Base-by-base conservation (phyloP, 2,113 vertebrate genomes). In the Apodemus speciosus region DNA sequence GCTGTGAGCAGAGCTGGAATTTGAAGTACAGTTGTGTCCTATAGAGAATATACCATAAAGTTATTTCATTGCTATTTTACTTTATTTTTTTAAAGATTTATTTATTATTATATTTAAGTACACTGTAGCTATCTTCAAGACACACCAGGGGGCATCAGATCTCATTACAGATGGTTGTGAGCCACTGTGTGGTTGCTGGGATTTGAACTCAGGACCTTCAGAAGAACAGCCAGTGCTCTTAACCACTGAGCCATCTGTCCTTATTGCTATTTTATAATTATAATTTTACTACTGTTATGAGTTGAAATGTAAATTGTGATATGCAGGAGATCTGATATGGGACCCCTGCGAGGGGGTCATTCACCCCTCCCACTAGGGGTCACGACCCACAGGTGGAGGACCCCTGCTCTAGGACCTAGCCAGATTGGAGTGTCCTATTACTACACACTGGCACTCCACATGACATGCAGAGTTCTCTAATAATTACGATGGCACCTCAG, bases 401-500 rank as follows among this genome's bases (percentile, higher is more conserved):
- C 11, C n/a, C 15, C 23, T 43, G 53, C 79, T 83, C 40, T 43
- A 60, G 56, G 80, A 30, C 27, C 40, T 49, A 35, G 16, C 1
- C 11, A 46, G 27, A 11, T 27, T 66, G n/a, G 38, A 10, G 9
- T 25, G 5, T 7, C 13, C 43, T 20, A 0, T 3, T 7, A 7
- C 69, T 21, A 30, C 21, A 30, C 9, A 40, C 20, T 72, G 51
- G 20, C 60, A 23, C 25, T 60, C 51, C 49, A 11, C 62, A 7
- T 77, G 35, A n/a, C 53, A 6, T 4, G 15, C 8, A 43, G 53
- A 18, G 8, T 10, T 49, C 58, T 68, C 38, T n/a, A 51, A 35
- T 21, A 38, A 13, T 87, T 27, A 40, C 27, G 21, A 53, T n/a
- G 16, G 35, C 20, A 40, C 51, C 40, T 35, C 53, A 75, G 18